phyloP scores from a whole-genome alignment of 2,113 vertebrate genomes.

The Fulica atra region DNA sequence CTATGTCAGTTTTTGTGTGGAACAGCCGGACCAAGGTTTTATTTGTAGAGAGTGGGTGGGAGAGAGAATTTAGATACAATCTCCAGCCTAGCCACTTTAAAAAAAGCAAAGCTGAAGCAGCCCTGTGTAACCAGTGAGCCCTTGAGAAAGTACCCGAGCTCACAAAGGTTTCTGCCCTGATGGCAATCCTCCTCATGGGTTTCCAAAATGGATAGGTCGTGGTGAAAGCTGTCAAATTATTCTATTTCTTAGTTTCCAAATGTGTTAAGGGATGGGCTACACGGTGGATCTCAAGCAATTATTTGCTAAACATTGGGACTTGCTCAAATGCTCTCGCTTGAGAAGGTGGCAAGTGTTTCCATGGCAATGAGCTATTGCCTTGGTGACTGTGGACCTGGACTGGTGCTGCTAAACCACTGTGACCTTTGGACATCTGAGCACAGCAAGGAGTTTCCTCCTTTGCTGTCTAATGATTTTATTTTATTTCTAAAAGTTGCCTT shows the following conservation, averaged over 20 bases:
- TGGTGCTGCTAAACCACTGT: background rate
- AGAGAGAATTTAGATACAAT: background rate
- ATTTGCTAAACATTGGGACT: background rate
- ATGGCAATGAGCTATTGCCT: slow-evolving; percentile 51
- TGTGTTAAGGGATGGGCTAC: background rate
- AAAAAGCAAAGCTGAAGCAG: background rate
- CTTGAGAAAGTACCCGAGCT: background rate
- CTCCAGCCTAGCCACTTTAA: background rate
- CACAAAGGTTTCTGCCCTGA: background rate
- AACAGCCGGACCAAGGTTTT: background rate
- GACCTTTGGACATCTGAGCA: background rate
- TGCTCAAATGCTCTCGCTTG: background rate
- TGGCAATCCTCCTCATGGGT: background rate
- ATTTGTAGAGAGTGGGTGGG: background rate
- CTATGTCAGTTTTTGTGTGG: background rate
- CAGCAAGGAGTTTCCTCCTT: background rate
- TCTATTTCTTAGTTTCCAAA: background rate
- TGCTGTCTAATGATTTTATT: background rate
- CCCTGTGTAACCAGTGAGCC: background rate
- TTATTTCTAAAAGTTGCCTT: background rate
- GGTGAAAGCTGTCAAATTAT: background rate
- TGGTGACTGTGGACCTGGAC: slow-evolving; percentile 9
- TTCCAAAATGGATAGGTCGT: accelerated
- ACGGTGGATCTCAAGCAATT: background rate
- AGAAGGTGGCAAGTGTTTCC: slow-evolving; percentile 25